Conservation (phyloP, 2,797 vertebrate genomes). For the Enteromius anoplus region DNA sequence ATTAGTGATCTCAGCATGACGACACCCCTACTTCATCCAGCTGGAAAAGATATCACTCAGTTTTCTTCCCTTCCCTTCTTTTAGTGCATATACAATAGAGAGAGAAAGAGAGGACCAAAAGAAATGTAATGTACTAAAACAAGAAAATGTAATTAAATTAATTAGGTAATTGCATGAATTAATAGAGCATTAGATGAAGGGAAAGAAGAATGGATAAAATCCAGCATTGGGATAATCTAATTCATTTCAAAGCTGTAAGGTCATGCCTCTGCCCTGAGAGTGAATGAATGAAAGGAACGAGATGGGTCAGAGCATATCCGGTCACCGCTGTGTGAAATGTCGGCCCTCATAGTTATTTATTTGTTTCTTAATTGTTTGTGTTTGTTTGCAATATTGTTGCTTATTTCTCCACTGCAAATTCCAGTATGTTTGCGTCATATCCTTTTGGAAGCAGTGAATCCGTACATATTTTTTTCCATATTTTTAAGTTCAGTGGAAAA, state of each 20-base stretch:
- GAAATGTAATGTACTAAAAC: conserved; percentile 1
- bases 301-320: conserved; percentile 7
- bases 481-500: background rate
- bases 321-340: background rate
- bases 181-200: background rate
- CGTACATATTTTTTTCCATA: no score
- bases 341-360: background rate
- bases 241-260: background rate
- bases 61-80: conserved; percentile 4
- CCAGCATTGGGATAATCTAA: background rate
- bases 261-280: background rate
- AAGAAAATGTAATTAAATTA: background rate
- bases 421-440: background rate
- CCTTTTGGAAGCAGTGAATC: conserved; percentile 13
- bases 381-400: background rate
- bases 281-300: background rate
- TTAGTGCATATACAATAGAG: background rate
- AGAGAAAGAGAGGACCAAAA: background rate
- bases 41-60: conserved; percentile 50
- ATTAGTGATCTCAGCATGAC: conserved; percentile 56
- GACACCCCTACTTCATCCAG: conserved; percentile 47
- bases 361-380: conserved; percentile 13
- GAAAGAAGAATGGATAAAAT: background rate
- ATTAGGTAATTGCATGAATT: background rate
- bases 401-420: background rate